phyloP scores from a whole-genome alignment of 2,888 invertebrate genomes.

The Cremastinae sp. region DNA sequence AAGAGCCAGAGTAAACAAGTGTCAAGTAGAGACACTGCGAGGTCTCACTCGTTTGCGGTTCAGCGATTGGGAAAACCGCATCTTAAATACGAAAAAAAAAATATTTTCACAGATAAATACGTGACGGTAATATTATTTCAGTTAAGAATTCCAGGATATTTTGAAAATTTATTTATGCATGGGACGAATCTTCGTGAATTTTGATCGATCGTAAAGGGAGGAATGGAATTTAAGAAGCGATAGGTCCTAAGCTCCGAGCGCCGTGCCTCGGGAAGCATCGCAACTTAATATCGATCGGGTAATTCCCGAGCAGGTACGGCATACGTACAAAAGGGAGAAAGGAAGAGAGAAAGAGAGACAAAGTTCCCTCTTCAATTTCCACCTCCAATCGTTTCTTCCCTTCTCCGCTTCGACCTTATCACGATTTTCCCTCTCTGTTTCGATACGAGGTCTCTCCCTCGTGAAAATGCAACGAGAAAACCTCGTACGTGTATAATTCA shows the following conservation, averaged over 20 bases:
- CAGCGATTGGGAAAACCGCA: slow-evolving; percentile 27
- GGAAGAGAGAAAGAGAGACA: slow-evolving; percentile 10
- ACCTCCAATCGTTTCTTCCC: slow-evolving; percentile 52
- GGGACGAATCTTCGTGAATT: too few relatives aligned
- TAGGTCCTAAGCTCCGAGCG: too few relatives aligned
- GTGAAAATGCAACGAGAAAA: not conserved
- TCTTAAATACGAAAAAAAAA: not conserved
- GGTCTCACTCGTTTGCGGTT: slow-evolving; percentile 15
- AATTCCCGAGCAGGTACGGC: slow-evolving; percentile 70
- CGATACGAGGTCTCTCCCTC: slow-evolving; percentile 31
- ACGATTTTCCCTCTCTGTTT: slow-evolving; percentile 52
- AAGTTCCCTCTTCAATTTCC: slow-evolving; percentile 58
- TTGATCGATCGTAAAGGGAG: slow-evolving; percentile 1
- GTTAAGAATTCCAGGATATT: slow-evolving; percentile 1
- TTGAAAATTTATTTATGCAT: not conserved
- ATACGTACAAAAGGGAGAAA: slow-evolving; percentile 6
- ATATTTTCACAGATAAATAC: not conserved
- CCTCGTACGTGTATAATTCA: too few relatives aligned
- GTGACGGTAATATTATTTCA: not conserved
- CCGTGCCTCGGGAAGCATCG: slow-evolving; percentile 76
- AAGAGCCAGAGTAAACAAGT: slow-evolving; percentile 36
- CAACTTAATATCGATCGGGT: slow-evolving; percentile 79
- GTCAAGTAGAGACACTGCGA: slow-evolving; percentile 19
- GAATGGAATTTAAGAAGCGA: too few relatives aligned
- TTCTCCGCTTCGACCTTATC: slow-evolving; percentile 42